Conservation (phyloP, 2,113 vertebrate genomes). For the Cottus gobio region DNA sequence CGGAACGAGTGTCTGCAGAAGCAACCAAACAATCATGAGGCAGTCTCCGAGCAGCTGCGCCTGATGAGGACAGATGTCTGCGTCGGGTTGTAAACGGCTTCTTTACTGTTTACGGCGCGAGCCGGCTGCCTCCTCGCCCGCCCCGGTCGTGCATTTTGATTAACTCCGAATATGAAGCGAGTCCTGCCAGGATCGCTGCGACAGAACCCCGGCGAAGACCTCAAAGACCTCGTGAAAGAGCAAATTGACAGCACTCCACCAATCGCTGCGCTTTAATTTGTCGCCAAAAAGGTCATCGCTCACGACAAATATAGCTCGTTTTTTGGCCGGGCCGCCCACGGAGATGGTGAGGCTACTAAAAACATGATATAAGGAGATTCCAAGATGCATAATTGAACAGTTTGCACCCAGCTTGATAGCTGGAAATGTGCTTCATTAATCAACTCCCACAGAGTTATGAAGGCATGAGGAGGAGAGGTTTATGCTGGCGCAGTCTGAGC, state of each 20-base stretch:
- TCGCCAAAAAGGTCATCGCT: conserved; percentile 61
- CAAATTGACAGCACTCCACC: conserved; percentile 57
- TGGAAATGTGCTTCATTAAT: conserved; percentile 78
- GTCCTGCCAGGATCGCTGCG: conserved; percentile 56
- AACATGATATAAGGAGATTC: conserved; percentile 78
- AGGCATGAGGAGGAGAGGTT: conserved; percentile 61
- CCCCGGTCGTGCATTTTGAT: conserved; percentile 69
- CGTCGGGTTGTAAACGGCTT: conserved; percentile 70
- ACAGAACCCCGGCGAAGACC: conserved; percentile 41
- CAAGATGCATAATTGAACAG: conserved; percentile 82
- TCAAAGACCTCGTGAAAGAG: conserved; percentile 39
- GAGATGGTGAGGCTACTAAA: conserved; percentile 65
- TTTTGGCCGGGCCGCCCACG: conserved; percentile 36
- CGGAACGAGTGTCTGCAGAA: conserved; percentile 63
- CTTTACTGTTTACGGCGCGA: conserved; percentile 66
- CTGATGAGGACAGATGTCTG: conserved; percentile 75
- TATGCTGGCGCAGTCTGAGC: conserved; percentile 54
- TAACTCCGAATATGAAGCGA: conserved; percentile 60
- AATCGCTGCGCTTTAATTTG: conserved; percentile 70
- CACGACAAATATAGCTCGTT: conserved; percentile 55
- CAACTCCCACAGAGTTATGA: conserved; percentile 75
- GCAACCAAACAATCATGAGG: conserved; percentile 63
- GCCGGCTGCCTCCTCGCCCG: conserved; percentile 59
- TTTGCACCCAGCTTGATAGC: conserved; percentile 79
- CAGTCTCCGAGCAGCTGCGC: conserved; percentile 67